Evolutionary conservation across 2,113 vertebrate genomes (phyloP).

Genomic region (Jaculus jaculus): DNA sequence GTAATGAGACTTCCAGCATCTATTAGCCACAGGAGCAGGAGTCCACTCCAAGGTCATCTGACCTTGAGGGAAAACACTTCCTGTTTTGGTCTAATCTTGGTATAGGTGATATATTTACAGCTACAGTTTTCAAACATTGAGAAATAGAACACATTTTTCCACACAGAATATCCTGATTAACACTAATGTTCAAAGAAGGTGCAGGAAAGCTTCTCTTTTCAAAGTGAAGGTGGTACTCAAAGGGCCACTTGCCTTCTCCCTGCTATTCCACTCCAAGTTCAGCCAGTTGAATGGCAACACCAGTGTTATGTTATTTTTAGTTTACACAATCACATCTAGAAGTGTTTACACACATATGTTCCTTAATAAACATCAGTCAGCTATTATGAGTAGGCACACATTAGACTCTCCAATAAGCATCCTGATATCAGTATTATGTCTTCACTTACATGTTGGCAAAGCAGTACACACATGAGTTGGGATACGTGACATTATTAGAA

Average conservation of each 20-base stretch:
- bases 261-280: neutral
- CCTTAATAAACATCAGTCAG: neutral
- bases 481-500: conserved; percentile 69
- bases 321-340: neutral
- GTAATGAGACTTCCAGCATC: neutral
- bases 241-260: neutral
- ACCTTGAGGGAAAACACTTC: neutral
- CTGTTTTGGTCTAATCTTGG: neutral
- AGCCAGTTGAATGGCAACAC: neutral
- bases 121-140: conserved; percentile 36
- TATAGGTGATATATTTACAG: neutral
- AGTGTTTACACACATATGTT: neutral
- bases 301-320: neutral
- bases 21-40: neutral
- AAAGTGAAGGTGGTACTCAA: neutral
- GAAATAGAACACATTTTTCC: neutral
- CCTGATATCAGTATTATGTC: neutral
- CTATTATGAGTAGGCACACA: neutral
- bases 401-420: neutral
- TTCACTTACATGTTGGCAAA: conserved; percentile 75
- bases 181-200: neutral
- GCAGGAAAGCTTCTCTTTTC: neutral
- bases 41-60: neutral
- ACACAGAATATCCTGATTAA: neutral
- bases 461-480: conserved; percentile 74